phyloP scores from a whole-genome alignment of 2,888 invertebrate species.

The Cosmia trapezina region DNA sequence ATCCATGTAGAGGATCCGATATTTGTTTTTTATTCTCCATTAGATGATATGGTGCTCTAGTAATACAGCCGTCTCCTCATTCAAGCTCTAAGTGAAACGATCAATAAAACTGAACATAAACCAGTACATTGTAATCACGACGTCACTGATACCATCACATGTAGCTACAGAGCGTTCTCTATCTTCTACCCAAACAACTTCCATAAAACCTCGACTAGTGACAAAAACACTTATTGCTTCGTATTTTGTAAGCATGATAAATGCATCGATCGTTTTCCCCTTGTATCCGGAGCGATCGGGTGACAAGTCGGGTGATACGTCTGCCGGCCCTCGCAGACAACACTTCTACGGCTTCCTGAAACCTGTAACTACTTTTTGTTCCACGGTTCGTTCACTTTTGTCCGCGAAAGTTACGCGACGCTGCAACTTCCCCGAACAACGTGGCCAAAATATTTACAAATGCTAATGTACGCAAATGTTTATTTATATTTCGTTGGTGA shows the following conservation, averaged over 20 bases:
- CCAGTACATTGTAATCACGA: constrained; percentile 36
- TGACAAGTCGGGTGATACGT: constrained; percentile 68
- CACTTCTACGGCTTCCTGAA: constrained; percentile 85
- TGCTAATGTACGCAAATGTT: constrained; percentile 51
- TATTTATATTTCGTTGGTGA: constrained; percentile 33
- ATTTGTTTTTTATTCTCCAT: constrained; percentile 12
- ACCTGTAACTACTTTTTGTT: constrained; percentile 81
- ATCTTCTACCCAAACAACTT: constrained; percentile 18
- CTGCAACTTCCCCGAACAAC: constrained; percentile 43
- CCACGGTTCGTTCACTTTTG: constrained; percentile 78
- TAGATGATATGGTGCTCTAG: constrained; percentile 16
- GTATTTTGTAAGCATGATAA: constrained; percentile 70
- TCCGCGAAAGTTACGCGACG: constrained; percentile 60
- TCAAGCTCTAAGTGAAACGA: constrained; percentile 28
- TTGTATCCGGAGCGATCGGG: constrained; percentile 64
- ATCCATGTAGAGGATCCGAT: too few species aligned
- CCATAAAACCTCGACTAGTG: constrained; percentile 40
- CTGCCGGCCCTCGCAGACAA: constrained; percentile 73
- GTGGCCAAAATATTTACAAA: constrained; percentile 54
- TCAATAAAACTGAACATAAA: constrained; percentile 43
- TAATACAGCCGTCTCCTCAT: constrained; percentile 14
- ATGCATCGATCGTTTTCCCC: constrained; percentile 69
- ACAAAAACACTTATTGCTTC: constrained; percentile 51
- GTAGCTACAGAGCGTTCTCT: constrained; percentile 11
- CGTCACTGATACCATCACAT: constrained; percentile 14